These are phyloP conservation scores for Solenopsis invicta DNA, from an alignment of 1,140 invertebrate species.

Conservation along the genomic window DNA sequence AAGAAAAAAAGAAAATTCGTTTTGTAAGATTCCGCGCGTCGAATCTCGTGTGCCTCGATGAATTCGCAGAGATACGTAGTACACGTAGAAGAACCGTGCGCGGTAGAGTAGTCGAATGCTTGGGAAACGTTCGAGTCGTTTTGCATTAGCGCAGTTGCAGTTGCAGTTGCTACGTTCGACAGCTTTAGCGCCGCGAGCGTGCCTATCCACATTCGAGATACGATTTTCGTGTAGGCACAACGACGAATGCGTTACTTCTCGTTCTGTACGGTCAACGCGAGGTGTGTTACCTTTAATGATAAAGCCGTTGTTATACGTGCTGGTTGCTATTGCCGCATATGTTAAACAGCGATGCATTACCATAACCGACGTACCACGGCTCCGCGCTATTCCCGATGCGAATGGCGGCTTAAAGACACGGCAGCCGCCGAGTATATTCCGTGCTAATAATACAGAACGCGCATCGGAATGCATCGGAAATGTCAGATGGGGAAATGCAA, in stretches of 20 bases:
- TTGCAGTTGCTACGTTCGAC: slow-evolving; percentile 21
- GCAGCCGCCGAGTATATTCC: slow-evolving; percentile 14
- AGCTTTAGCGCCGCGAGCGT: neutral
- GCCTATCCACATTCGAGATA: slow-evolving; percentile 12
- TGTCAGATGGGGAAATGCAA: slow-evolving; percentile 3
- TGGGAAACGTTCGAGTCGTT: neutral
- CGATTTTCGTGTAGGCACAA: slow-evolving; percentile 19
- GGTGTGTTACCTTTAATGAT: slow-evolving; percentile 82
- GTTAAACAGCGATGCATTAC: slow-evolving; percentile 80
- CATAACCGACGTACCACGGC: slow-evolving; percentile 76
- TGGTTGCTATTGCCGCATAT: slow-evolving; percentile 76
- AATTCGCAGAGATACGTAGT: neutral
- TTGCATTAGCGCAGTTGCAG: slow-evolving; percentile 1
- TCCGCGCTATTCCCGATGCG: slow-evolving; percentile 46
- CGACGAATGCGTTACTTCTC: slow-evolving; percentile 51
- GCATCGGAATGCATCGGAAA: slow-evolving; percentile 45
- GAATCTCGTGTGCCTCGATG: neutral
- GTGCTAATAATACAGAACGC: slow-evolving; percentile 65
- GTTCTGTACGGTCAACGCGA: slow-evolving; percentile 45
- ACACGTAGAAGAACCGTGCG: neutral
- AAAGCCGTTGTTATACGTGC: slow-evolving; percentile 82
- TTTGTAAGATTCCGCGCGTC: neutral
- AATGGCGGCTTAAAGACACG: slow-evolving; percentile 62
- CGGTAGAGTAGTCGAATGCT: neutral
- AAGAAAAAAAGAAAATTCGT: neutral